Percentiles rank a stretch among this genome's conserved stretches.
Conservation (phyloP, 2,797 vertebrate genomes). For the Clarias platycephalus region DNA sequence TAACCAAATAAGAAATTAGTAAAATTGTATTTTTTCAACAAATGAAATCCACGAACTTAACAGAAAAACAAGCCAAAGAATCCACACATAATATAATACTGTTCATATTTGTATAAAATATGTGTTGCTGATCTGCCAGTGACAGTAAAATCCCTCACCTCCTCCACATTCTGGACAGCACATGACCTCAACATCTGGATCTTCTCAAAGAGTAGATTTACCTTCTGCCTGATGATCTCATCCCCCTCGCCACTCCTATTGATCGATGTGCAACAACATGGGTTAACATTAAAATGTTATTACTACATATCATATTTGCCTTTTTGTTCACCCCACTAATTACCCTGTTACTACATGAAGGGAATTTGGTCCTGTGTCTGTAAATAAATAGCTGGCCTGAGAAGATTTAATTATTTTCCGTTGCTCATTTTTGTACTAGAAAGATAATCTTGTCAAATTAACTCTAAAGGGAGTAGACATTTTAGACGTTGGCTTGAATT, state of each 20-base stretch:
- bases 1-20: background rate
- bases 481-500: conserved; percentile 19
- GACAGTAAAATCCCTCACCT: conserved; percentile 60
- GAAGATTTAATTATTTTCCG: conserved; percentile 10
- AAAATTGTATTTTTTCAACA: background rate
- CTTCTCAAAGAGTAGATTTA: conserved; percentile 89
- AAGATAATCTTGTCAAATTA: background rate
- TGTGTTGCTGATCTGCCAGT: background rate
- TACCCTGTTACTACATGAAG: background rate
- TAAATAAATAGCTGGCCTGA: conserved; percentile 34
- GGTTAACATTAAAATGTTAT: conserved; percentile 3
- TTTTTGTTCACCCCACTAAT: background rate
- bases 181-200: conserved; percentile 90
- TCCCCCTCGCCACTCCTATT: conserved; percentile 87
- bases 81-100: conserved; percentile 5
- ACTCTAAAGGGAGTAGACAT: background rate
- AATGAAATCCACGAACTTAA: too few species aligned
- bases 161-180: conserved; percentile 78
- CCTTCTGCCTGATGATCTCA: conserved; percentile 85
- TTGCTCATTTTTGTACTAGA: background rate
- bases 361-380: background rate
- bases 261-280: conserved; percentile 28
- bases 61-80: background rate
- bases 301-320: background rate
- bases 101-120: conserved; percentile 2